Conservation (phyloP, 2,888 invertebrate species). For the Gortyna flavago region DNA sequence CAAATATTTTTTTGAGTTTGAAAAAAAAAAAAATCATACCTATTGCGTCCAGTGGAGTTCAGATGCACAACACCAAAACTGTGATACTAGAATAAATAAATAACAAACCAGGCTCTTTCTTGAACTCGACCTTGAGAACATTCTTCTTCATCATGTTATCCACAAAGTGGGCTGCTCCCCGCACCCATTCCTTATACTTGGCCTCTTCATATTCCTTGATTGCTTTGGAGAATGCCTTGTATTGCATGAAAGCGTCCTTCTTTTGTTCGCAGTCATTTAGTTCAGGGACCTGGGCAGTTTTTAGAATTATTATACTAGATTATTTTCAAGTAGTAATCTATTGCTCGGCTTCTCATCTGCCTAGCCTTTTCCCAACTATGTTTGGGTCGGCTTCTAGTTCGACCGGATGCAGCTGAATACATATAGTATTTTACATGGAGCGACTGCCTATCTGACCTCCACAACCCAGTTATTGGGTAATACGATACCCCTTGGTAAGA, state of each 20-base stretch:
- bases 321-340: neutral
- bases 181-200: slow-evolving; percentile 93
- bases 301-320: neutral
- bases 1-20: too few relatives aligned
- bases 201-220: slow-evolving; percentile 94
- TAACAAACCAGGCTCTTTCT: slow-evolving; percentile 77
- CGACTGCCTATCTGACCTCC: too few relatives aligned
- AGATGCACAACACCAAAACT: neutral
- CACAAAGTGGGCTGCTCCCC: slow-evolving; percentile 91
- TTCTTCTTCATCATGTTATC: slow-evolving; percentile 92
- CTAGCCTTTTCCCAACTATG: too few relatives aligned
- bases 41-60: neutral
- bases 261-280: slow-evolving; percentile 93
- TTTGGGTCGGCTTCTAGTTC: too few relatives aligned
- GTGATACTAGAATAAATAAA: neutral
- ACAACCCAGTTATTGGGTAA: too few relatives aligned
- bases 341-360: too few relatives aligned
- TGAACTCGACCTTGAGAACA: slow-evolving; percentile 91
- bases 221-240: slow-evolving; percentile 93
- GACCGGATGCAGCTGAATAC: too few relatives aligned
- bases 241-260: slow-evolving; percentile 94
- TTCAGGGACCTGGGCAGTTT: slow-evolving; percentile 88
- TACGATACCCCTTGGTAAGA: too few relatives aligned
- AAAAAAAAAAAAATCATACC: too few relatives aligned
- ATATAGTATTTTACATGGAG: too few relatives aligned